Conservation (phyloP, 2,113 vertebrate species). For the Grammomys surdaster region DNA sequence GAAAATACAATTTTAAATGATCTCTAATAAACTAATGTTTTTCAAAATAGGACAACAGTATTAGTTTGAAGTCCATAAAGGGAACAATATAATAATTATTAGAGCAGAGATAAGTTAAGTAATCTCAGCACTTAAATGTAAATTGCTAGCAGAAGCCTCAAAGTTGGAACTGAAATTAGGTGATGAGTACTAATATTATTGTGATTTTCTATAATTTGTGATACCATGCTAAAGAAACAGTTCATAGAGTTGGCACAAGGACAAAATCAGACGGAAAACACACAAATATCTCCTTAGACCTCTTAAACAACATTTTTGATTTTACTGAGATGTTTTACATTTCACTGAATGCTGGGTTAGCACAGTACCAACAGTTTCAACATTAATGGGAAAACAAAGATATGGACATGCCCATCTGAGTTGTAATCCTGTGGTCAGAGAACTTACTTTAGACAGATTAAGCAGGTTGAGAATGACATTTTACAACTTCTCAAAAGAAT, state of each 20-base stretch:
- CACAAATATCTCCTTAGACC: neutral
- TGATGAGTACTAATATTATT: no score
- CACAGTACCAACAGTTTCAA: neutral
- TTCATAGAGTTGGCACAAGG: neutral
- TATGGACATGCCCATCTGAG: neutral
- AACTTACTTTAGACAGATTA: conserved; percentile 97
- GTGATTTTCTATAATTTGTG: neutral
- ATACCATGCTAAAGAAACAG: neutral
- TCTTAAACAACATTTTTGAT: neutral
- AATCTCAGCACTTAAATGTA: neutral
- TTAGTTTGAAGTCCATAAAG: neutral
- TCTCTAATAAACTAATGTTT: neutral
- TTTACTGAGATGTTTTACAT: neutral
- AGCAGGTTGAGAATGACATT: conserved; percentile 98
- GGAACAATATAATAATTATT: neutral
- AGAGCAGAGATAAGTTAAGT: neutral
- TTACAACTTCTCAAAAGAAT: conserved; percentile 98
- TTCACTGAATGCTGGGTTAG: neutral
- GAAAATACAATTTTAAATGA: neutral
- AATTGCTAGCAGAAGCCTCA: neutral
- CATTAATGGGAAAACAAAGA: neutral
- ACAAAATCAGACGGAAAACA: neutral
- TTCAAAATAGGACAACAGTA: neutral
- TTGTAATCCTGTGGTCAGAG: conserved; percentile 89
- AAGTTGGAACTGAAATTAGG: neutral